Conservation (phyloP, 1,140 invertebrate genomes). For the Pomacea maculata region DNA sequence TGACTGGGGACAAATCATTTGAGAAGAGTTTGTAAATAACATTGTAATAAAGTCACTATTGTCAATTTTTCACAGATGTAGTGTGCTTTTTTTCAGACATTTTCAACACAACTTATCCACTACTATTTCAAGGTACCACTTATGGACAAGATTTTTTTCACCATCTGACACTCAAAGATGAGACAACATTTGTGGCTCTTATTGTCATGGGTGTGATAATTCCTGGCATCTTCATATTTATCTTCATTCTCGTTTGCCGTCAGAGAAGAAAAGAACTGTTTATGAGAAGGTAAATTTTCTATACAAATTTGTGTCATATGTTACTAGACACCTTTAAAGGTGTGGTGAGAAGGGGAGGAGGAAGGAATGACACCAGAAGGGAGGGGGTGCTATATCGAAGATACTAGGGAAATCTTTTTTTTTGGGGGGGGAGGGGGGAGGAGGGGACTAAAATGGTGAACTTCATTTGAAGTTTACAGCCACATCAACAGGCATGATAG, state of each 20-base stretch:
- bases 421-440: background rate
- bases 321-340: background rate
- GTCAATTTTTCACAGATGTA: too few relatives aligned
- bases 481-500: background rate
- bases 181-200: slow-evolving; percentile 30
- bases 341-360: background rate
- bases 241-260: slow-evolving; percentile 30
- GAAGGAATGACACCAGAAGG: background rate
- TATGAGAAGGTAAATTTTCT: slow-evolving; percentile 23
- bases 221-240: slow-evolving; percentile 29
- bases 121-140: background rate
- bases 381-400: background rate
- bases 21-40: too few relatives aligned
- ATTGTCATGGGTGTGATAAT: slow-evolving; percentile 31
- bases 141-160: slow-evolving; percentile 25
- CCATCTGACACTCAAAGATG: slow-evolving; percentile 26
- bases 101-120: background rate
- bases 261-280: slow-evolving; percentile 29
- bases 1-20: too few relatives aligned
- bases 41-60: too few relatives aligned
- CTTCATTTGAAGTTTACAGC: background rate
- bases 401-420: background rate
- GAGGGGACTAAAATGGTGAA: background rate
- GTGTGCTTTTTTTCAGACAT: background rate
- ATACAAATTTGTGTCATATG: too few relatives aligned